These are phyloP conservation scores for Conus ventricosus DNA, from an alignment of 1,140 invertebrate genomes.

Conservation along the genomic window DNA sequence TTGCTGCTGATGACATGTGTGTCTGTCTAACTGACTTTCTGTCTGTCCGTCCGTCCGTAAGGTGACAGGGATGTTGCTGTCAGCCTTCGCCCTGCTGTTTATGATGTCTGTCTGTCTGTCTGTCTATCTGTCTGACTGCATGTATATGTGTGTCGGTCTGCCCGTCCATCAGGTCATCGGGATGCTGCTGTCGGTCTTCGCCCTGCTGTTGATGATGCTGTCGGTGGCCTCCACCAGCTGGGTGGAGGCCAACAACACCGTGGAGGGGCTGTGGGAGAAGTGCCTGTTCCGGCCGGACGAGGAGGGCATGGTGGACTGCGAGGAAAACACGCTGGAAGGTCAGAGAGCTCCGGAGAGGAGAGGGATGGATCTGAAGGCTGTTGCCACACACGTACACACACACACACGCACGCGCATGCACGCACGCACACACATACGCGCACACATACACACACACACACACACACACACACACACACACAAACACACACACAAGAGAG, in stretches of 20 bases:
- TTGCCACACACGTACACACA: no score
- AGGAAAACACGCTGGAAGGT: background rate
- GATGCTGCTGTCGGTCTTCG: background rate
- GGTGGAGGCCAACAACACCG: background rate
- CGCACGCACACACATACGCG: no score
- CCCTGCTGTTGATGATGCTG: background rate
- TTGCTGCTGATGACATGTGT: no score
- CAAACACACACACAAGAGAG: no score
- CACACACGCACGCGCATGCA: no score
- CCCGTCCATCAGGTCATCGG: background rate
- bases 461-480: no score
- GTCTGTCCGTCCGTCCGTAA: no score
- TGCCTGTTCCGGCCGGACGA: background rate
- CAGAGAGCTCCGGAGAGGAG: background rate
- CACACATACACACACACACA: no score
- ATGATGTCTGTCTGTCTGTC: background rate
- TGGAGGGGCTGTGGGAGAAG: background rate
- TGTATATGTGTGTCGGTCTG: background rate
- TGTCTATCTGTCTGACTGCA: background rate
- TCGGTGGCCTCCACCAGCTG: background rate
- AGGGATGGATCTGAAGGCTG: no score
- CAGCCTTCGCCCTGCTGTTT: background rate
- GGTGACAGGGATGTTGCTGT: background rate
- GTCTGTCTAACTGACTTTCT: no score
- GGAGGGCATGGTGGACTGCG: background rate